phyloP scores from a whole-genome alignment of 2,888 invertebrate species.

The Pyralis farinalis region DNA sequence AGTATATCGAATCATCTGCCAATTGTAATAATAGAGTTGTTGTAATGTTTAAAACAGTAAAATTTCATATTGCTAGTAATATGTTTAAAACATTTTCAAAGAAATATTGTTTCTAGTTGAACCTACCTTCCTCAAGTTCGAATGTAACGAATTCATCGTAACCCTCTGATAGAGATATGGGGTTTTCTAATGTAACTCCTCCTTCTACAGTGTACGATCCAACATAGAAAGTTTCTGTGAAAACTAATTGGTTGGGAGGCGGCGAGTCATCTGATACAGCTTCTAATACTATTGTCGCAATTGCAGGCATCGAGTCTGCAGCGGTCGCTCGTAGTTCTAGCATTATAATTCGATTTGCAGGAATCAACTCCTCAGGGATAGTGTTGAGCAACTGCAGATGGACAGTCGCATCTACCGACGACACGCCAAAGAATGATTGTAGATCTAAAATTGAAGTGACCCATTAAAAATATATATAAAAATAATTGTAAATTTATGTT shows the following conservation, averaged over 20 bases:
- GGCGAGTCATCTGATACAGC: slow-evolving; percentile 10
- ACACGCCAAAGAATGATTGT: slow-evolving; percentile 17
- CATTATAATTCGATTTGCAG: slow-evolving; percentile 21
- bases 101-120: too few species aligned
- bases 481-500: background rate
- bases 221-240: slow-evolving; percentile 22
- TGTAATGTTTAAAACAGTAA: too few species aligned
- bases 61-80: too few species aligned
- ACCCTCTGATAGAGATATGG: too few species aligned
- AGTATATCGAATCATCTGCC: too few species aligned
- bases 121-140: too few species aligned
- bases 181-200: slow-evolving; percentile 10
- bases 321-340: slow-evolving; percentile 26
- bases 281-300: slow-evolving; percentile 25
- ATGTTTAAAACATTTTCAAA: too few species aligned
- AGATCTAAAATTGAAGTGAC: slow-evolving; percentile 24
- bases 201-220: slow-evolving; percentile 14
- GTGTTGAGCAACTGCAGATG: slow-evolving; percentile 13
- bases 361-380: slow-evolving; percentile 24
- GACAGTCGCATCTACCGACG: slow-evolving; percentile 14
- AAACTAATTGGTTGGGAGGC: slow-evolving; percentile 16
- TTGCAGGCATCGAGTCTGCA: slow-evolving; percentile 17
- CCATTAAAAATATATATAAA: background rate
- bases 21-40: too few species aligned
- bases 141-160: too few species aligned